Conservation (phyloP, 2,797 vertebrate species). For the Aplochiton taeniatus region DNA sequence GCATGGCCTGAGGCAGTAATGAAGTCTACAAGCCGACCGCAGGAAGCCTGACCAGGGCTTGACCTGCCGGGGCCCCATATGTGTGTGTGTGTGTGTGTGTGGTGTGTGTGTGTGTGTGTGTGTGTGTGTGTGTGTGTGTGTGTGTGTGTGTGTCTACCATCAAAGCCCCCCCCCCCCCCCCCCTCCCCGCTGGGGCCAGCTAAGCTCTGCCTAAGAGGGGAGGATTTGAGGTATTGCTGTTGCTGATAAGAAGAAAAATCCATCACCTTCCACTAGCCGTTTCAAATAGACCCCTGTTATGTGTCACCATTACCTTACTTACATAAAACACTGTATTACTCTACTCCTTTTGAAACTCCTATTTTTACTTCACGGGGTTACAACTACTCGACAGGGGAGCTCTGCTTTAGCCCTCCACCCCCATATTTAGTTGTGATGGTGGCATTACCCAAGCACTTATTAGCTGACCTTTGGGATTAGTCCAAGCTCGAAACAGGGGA, state of each 20-base stretch:
- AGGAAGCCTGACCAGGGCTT: slow-evolving; percentile 44
- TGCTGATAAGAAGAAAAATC: slow-evolving; percentile 38
- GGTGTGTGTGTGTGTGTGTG: slow-evolving; percentile 11
- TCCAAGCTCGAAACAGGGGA: slow-evolving; percentile 50
- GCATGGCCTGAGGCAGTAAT: slow-evolving; percentile 1
- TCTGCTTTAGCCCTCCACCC: slow-evolving; percentile 37
- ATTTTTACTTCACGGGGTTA: slow-evolving; percentile 62
- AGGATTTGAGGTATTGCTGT: slow-evolving; percentile 25
- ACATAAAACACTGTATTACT: slow-evolving; percentile 16
- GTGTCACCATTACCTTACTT: no score
- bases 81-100: slow-evolving; percentile 26
- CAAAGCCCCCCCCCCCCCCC: slow-evolving; percentile 38
- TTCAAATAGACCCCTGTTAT: not conserved
- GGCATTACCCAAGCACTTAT: slow-evolving; percentile 75
- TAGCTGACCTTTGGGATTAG: slow-evolving; percentile 74
- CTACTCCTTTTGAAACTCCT: slow-evolving; percentile 58
- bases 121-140: not conserved
- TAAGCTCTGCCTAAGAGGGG: slow-evolving; percentile 38
- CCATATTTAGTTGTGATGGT: slow-evolving; percentile 73
- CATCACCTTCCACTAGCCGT: slow-evolving; percentile 6
- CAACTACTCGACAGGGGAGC: slow-evolving; percentile 60
- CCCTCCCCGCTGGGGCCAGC: slow-evolving; percentile 32
- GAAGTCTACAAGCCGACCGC: slow-evolving; percentile 13
- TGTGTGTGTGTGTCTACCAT: slow-evolving; percentile 12
- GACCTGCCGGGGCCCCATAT: slow-evolving; percentile 26